Percentiles rank a stretch among this genome's conserved stretches.
Evolutionary conservation across 2,888 invertebrate species (phyloP).

Genomic region (Dasypogon diadema): DNA sequence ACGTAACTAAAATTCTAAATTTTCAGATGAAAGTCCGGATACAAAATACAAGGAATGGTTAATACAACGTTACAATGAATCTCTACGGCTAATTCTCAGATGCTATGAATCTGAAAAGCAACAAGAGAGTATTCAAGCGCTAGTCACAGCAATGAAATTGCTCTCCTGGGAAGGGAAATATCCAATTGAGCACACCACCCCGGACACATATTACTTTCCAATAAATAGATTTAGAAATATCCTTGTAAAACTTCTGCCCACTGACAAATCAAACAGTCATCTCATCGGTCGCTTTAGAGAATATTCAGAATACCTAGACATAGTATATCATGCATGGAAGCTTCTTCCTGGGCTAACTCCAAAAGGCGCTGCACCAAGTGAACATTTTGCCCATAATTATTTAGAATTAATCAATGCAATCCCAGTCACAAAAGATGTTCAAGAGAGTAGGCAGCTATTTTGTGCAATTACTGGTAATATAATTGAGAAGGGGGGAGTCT

Average conservation of each 20-base stretch:
- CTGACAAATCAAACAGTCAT: constrained; percentile 73
- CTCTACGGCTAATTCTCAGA: constrained; percentile 72
- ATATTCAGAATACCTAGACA: constrained; percentile 80
- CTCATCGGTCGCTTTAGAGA: constrained; percentile 80
- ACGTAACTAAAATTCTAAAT: too few relatives aligned
- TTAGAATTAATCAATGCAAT: constrained; percentile 74
- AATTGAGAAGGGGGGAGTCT: too few relatives aligned
- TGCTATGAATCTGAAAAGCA: constrained; percentile 72
- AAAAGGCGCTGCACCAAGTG: constrained; percentile 69
- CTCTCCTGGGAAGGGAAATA: constrained; percentile 79
- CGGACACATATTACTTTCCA: constrained; percentile 75
- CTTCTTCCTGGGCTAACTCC: constrained; percentile 72
- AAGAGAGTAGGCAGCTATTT: constrained; percentile 63
- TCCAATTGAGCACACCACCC: constrained; percentile 70
- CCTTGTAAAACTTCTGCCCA: constrained; percentile 75
- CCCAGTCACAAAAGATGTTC: constrained; percentile 65
- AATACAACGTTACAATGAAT: constrained; percentile 77
- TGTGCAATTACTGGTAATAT: constrained; percentile 68
- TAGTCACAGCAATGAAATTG: constrained; percentile 80
- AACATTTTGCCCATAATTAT: constrained; percentile 74
- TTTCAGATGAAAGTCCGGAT: constrained; percentile 72
- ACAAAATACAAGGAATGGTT: constrained; percentile 78
- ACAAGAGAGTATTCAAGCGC: constrained; percentile 73
- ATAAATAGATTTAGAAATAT: constrained; percentile 76
- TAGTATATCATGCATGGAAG: constrained; percentile 80